Evolutionary conservation across 2,797 vertebrate genomes (phyloP), one percentile per base, ranked within the genome.

Genomic region (Limosa lapponica): DNA sequence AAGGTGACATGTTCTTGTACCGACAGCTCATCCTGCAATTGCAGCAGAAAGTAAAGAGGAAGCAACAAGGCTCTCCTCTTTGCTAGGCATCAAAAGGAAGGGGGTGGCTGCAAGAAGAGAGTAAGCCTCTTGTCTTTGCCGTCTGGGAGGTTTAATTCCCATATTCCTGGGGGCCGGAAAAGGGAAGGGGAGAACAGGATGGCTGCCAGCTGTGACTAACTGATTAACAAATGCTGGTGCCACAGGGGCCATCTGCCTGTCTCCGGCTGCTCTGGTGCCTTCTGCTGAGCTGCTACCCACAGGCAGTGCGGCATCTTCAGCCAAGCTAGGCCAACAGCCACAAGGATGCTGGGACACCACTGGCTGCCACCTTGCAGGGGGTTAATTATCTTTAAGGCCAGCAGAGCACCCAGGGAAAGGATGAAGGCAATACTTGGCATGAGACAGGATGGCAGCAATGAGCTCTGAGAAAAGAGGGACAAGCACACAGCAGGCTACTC

Each of bases 331-430:
- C 48, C 84, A 81, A 59, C 9, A 87, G 82, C 69, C 87, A 66
- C 66, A 10, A 81, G 52, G 70, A 90, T 77, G 48, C 86, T 65
- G 80, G 20, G 87, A 16, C 67, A 73, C 51, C 46, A 6, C 70
- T 87, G 62, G n/a, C 66, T 95, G 51, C 77, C 61, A 16, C 80
- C 67, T 67, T 67, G 80, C 73, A 73, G 82, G 61, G 36, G 5
- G 5, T 72, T 95, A 81, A 91, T 91, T 90, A 95, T 51, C 88
- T 94, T 81, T 65, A 91, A 90, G 41, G 57, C 34, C 6, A 1
- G 70, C n/a, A 91, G 70, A 87, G 77, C 51, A 73, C 25, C 24
- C 64, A 34, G 24, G 37, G 72, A 87, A 73, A 11, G 13, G 80
- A 91, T 48, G 52, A 93, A 72, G 23, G 30, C 19, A 57, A 54